Evolutionary conservation across 2,797 vertebrate genomes (phyloP), one percentile per base, ranked within the genome.

Genomic region (Myotis findleyi): DNA sequence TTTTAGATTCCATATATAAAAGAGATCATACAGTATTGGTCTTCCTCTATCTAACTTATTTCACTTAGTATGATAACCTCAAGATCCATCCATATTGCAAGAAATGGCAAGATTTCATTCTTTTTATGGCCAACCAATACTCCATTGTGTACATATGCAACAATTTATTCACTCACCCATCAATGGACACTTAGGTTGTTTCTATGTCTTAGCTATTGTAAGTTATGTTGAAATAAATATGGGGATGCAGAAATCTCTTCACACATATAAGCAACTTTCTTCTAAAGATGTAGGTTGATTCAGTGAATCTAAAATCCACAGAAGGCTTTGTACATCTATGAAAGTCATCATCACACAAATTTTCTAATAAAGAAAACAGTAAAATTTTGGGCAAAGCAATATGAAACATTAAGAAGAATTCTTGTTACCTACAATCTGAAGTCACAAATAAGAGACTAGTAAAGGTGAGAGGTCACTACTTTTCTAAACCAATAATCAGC

Each of bases 311-410:
- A 91, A 95, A 80, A 91, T 81, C 27, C 51, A 89, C 18, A 23
- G 25, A 90, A 97, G n/a, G 14, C 66, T 88, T 93, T 89, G 59
- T 69, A 86, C 85, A 86, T 80, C 25, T 92, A 80, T 84, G 14
- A 76, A 94, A 69, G 21, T 55, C 36, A 76, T 91, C 5, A 92
- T 5, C 16, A 77, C 87, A 79, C 55, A 6, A 36, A 14, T 59
- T 82, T 84, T 89, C 62, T 55, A 64, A 5, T 82, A 55, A 12
- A 94, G 8, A 86, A 91, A 91, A 53, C 25, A 53, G 33, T 88
- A 86, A 69, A 51, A 85, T 86, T 93, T 18, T 2, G 4, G 6
- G 51, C 2, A 17, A 94, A 36, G 36, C n/a, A 92, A 81, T 49
- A 66, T 41, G 51, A 93, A 92, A 66, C 30, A 92, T n/a, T 5